Evolutionary conservation across 2,888 invertebrate species (phyloP).

Genomic region (Andrena bicolor): DNA sequence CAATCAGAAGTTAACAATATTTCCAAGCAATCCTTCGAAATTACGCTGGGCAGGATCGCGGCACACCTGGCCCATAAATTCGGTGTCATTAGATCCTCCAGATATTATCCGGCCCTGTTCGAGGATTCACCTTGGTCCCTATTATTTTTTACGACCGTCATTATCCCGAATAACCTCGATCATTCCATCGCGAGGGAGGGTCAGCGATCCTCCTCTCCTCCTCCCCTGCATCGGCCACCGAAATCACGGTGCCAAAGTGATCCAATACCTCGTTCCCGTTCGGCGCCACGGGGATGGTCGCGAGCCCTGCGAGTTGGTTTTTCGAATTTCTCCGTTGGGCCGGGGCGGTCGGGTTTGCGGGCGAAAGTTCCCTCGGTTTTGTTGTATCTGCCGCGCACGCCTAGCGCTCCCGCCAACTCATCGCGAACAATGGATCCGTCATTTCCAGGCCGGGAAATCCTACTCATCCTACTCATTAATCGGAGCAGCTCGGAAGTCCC

Average conservation of each 20-base stretch:
- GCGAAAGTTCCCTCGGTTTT: slow-evolving; percentile 39
- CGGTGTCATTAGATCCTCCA: slow-evolving; percentile 47
- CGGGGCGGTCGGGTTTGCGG: not conserved
- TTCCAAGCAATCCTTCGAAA: slow-evolving; percentile 2
- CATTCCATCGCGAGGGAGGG: slow-evolving; percentile 45
- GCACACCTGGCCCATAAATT: slow-evolving; percentile 52
- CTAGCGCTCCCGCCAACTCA: slow-evolving; percentile 46
- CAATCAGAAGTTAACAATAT: slow-evolving; percentile 13
- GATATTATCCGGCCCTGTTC: slow-evolving; percentile 41
- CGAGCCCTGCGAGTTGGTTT: not conserved
- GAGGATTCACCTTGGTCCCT: slow-evolving; percentile 47
- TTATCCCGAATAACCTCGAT: slow-evolving; percentile 53
- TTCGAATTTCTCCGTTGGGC: slow-evolving; percentile 3
- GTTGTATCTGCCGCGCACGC: slow-evolving; percentile 35
- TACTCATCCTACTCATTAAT: slow-evolving; percentile 63
- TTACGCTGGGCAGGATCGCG: slow-evolving; percentile 3
- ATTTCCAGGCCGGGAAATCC: slow-evolving; percentile 66
- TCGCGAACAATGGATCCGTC: slow-evolving; percentile 73
- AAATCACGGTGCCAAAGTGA: slow-evolving; percentile 45
- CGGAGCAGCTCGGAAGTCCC: slow-evolving; percentile 47
- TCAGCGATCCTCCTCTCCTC: slow-evolving; percentile 23
- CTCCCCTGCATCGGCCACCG: slow-evolving; percentile 27
- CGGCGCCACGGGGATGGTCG: slow-evolving; percentile 25
- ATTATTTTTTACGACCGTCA: slow-evolving; percentile 60
- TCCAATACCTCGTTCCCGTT: slow-evolving; percentile 37